Evolutionary conservation across 2,113 vertebrate genomes (phyloP).

Genomic region (Ochotona princeps): DNA sequence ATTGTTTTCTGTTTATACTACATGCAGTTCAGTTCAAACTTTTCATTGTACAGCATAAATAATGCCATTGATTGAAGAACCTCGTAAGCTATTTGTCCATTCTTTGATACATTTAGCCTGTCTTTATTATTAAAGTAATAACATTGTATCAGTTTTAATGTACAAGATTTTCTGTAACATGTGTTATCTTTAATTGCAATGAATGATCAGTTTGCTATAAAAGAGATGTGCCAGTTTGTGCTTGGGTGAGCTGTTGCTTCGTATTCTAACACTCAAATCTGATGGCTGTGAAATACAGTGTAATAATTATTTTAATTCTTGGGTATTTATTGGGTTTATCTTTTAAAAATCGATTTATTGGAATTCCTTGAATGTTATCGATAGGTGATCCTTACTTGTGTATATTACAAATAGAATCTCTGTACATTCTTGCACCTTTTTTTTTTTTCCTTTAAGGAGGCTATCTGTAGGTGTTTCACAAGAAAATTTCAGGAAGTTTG

Average conservation of each 20-base stretch:
- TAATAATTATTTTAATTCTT: constrained; percentile 56
- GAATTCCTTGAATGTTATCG: constrained; percentile 12
- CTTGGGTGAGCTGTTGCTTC: background rate
- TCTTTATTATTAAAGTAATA: background rate
- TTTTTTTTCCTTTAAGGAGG: no score
- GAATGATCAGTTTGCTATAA: constrained; percentile 29
- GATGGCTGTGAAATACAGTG: constrained; percentile 15
- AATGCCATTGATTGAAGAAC: background rate
- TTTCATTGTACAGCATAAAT: background rate
- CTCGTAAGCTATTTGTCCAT: background rate
- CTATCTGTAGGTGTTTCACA: background rate
- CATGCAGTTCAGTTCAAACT: background rate
- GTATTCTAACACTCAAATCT: background rate
- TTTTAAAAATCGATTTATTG: constrained; percentile 51
- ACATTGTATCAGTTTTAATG: constrained; percentile 1
- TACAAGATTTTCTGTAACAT: background rate
- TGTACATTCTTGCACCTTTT: background rate
- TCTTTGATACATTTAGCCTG: constrained; percentile 16
- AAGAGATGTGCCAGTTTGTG: constrained; percentile 20
- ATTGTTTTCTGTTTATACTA: background rate
- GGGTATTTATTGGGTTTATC: background rate
- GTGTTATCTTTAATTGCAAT: constrained; percentile 25
- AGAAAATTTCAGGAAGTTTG: no score
- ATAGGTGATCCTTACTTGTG: constrained; percentile 14
- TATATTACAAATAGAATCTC: background rate